Conservation (phyloP, 2,113 vertebrate genomes). For the Psophia crepitans region DNA sequence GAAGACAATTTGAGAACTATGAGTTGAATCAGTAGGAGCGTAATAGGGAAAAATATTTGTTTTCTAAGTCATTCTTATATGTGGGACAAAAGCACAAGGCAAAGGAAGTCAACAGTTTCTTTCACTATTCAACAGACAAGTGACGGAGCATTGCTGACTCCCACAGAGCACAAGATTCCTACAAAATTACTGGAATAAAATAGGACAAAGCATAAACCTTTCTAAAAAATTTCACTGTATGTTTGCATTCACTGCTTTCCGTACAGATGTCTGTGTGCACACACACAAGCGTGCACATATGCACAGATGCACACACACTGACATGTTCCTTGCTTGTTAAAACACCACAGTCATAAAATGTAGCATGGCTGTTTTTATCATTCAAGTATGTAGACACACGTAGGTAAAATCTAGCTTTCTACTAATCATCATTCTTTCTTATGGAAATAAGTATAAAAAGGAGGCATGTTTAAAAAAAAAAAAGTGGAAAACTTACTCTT, state of each 20-base stretch:
- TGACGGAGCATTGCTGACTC: background rate
- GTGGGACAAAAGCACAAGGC: background rate
- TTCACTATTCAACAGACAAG: background rate
- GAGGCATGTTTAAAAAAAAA: background rate
- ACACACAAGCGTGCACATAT: background rate
- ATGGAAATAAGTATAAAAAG: background rate
- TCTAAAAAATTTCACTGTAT: background rate
- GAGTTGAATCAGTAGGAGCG: background rate
- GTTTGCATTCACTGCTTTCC: background rate
- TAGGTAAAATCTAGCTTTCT: background rate
- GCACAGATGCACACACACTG: background rate
- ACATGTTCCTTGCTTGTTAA: background rate
- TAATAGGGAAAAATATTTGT: background rate
- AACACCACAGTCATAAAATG: background rate
- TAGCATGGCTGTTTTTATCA: background rate
- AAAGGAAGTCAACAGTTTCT: background rate
- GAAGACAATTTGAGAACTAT: rapidly evolving
- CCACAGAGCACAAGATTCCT: background rate
- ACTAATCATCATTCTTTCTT: background rate
- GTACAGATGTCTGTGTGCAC: background rate
- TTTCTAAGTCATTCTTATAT: background rate
- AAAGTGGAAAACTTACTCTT: background rate
- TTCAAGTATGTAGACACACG: background rate
- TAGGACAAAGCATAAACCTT: background rate
- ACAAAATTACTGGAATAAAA: background rate